Base-by-base conservation (phyloP, 92 coral and sea anemone species). In the Zoanthus gigantus region DNA sequence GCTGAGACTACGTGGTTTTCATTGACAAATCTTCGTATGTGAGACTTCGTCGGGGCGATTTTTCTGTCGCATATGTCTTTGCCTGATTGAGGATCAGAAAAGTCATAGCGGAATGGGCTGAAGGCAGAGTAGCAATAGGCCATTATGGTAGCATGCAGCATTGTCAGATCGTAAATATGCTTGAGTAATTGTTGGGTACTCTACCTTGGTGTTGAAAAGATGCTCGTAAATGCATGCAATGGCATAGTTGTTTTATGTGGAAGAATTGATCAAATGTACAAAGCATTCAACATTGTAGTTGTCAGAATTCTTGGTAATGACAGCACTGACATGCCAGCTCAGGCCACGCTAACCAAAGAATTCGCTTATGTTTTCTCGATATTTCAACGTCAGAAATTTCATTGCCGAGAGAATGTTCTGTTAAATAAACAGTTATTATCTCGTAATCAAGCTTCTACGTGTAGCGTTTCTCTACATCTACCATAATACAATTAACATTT, bases 121-220 rank as follows among this genome's bases (percentile, higher is more conserved):
- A 10, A 50, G 56, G 10, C 56, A 50, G 7, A 50, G 56, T 5
- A 50, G 56, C 10, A 50, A 50, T 50, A 10, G 56, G 56, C 56
- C 56, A 81, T 82, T 86, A 48, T 90, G 83, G 73, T 88, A 88
- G 86, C 90, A 84, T 37, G 85, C 87, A 10, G 91, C 91, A 46
- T 88, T 91, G 91, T 91, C 91, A 9, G 91, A 91, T 83, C 89
- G n/a, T 30, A 91, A 45, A 68, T 54, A 92, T 4, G 87, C 94
- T 50, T 78, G 67, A 31, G 32, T 78, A 67, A 87, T 87, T 29
- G 46, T 42, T 17, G 54, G 93, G 60, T 86, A 86, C 72, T 90
- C 93, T 37, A 31, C 14, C 11, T 78, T 86, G 83, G 87, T 81
- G 7, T 72, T 30, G 71, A 86, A 75, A 7, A 90, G 93, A 90